These are phyloP conservation scores for Ectemnius lituratus DNA, from an alignment of 2,888 invertebrate genomes.

Conservation along the genomic window DNA sequence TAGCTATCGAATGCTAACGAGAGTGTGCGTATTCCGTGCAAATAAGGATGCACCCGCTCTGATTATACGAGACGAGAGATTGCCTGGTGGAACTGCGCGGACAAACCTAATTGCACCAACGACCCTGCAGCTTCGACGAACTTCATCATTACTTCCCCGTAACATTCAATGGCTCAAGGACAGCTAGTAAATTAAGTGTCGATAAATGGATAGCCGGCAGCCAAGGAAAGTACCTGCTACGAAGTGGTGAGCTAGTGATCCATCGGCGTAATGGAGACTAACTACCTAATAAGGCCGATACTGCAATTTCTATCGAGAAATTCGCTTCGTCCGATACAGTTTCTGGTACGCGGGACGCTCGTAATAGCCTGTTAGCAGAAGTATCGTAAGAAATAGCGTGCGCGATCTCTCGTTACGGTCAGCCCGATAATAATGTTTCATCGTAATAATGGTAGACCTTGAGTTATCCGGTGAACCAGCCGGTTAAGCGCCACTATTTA, in stretches of 20 bases:
- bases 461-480: neutral
- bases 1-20: too few species aligned
- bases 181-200: neutral
- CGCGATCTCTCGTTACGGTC: neutral
- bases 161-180: neutral
- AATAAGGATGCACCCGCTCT: too few species aligned
- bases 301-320: neutral
- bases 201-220: neutral
- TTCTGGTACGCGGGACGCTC: neutral
- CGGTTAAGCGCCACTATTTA: neutral
- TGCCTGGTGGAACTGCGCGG: too few species aligned
- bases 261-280: neutral
- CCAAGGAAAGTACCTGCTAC: neutral
- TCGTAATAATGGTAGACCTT: neutral
- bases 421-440: too few species aligned
- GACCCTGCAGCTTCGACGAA: too few species aligned
- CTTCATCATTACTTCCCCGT: neutral
- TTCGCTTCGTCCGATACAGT: neutral
- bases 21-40: too few species aligned
- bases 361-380: neutral
- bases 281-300: neutral
- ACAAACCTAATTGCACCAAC: too few species aligned
- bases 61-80: too few species aligned
- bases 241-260: neutral
- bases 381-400: neutral